phyloP scores from a whole-genome alignment of 2,797 vertebrate genomes.

The Microctenopoma lineatum region DNA sequence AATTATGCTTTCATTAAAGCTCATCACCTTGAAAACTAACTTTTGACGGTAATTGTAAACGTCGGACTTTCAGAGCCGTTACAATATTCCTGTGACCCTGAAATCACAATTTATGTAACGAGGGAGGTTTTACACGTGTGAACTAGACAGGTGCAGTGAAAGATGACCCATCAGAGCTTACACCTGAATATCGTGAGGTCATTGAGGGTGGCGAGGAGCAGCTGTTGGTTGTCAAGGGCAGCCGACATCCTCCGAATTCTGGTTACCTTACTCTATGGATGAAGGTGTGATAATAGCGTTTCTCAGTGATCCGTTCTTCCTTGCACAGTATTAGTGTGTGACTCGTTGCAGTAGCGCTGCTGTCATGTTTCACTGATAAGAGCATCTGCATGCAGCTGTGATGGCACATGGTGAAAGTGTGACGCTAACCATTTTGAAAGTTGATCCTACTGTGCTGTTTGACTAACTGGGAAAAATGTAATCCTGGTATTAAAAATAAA shows the following conservation, averaged over 20 bases:
- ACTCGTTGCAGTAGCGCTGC: background rate
- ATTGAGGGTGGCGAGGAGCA: slow-evolving; percentile 38
- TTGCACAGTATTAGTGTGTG: background rate
- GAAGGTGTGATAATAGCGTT: background rate
- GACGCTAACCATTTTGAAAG: slow-evolving; percentile 1
- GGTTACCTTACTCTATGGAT: slow-evolving; percentile 6
- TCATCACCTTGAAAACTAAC: background rate
- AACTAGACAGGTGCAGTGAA: slow-evolving; percentile 43
- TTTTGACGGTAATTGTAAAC: background rate
- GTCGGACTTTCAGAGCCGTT: background rate
- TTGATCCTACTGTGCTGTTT: background rate
- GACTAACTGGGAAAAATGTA: background rate
- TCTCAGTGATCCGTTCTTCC: background rate
- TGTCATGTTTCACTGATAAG: background rate
- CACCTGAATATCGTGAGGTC: slow-evolving; percentile 41
- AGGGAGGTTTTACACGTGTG: slow-evolving; percentile 33
- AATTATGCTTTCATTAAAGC: background rate
- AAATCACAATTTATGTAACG: slow-evolving; percentile 25
- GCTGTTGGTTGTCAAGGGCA: slow-evolving; percentile 49
- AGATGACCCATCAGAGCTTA: slow-evolving; percentile 6
- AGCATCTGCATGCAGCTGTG: slow-evolving; percentile 27
- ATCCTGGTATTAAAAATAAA: no score
- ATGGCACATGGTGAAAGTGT: slow-evolving; percentile 11
- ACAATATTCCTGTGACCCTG: slow-evolving; percentile 12
- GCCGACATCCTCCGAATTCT: slow-evolving; percentile 24